Percentiles rank a stretch among this genome's conserved stretches.
Conservation (phyloP, 2,888 invertebrate genomes). For the Bombylius discolor region DNA sequence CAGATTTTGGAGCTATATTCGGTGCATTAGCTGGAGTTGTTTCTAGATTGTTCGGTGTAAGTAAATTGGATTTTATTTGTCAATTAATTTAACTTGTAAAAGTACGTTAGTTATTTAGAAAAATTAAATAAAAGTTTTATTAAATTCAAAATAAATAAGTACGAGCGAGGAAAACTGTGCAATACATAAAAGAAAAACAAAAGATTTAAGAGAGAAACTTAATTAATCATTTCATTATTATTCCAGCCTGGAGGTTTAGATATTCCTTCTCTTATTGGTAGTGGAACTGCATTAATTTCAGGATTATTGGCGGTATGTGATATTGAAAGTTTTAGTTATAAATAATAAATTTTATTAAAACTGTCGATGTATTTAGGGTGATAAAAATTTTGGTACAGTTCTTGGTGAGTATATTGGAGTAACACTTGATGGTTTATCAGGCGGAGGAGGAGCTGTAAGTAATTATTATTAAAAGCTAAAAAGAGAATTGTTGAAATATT, state of each 20-base stretch:
- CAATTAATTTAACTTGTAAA: too few species aligned
- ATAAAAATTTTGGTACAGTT: slow-evolving; percentile 34
- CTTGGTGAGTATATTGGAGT: slow-evolving; percentile 32
- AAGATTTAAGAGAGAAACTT: too few species aligned
- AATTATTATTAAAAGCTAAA: not conserved
- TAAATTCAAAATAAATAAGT: too few species aligned
- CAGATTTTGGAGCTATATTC: slow-evolving; percentile 34
- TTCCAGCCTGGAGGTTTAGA: slow-evolving; percentile 31
- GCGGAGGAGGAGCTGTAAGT: slow-evolving; percentile 35
- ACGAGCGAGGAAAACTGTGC: too few species aligned
- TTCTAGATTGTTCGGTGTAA: slow-evolving; percentile 33
- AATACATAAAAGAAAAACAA: too few species aligned
- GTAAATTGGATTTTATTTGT: slow-evolving; percentile 3
- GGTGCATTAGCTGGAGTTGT: slow-evolving; percentile 33
- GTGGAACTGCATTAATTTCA: slow-evolving; percentile 29
- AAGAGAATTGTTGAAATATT: not conserved
- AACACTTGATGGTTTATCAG: slow-evolving; percentile 34
- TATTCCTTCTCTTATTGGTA: slow-evolving; percentile 27
- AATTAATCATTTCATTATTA: too few species aligned
- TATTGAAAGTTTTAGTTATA: not conserved
- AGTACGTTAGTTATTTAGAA: too few species aligned
- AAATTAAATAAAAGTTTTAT: too few species aligned
- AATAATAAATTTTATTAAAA: not conserved
- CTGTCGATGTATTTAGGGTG: slow-evolving; percentile 19
- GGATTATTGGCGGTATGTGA: slow-evolving; percentile 26